Evolutionary conservation across 2,888 invertebrate genomes (phyloP), one percentile per base, ranked within the genome.

Genomic region (Ischnus inquisitorius): DNA sequence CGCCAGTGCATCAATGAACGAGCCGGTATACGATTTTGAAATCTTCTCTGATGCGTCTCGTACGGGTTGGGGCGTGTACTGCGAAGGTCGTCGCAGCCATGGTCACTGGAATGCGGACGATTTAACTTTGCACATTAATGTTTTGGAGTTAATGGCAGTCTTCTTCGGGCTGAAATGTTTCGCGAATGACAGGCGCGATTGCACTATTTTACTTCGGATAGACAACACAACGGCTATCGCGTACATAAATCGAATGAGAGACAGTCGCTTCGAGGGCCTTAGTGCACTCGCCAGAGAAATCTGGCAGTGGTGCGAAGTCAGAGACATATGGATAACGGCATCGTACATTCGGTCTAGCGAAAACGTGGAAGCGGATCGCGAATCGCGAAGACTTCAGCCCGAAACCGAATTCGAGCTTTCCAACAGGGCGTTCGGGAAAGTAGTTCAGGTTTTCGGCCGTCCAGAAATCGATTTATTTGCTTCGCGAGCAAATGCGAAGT

Each of bases 181-280:
- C 8, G 51, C 51, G 16, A 8, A 51, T 1, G 51, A 78, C 8
- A 48, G 67, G 0, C 5, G 8, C 3, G 4, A 79, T 69, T 43
- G 62, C n/a, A 71, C 81, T 22, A 79, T 86, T 10, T 28, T 86
- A 3, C 76, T 86, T 10, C 34, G 82, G 10, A 83, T 87, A n/a
- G 86, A 86, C 19, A 86, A 87, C 25, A 86, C 79, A 1, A 85
- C 84, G 0, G 82, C 79, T 6, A 79, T 79, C 1, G 6, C 83
- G 1, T 83, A 80, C 28, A 79, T 80, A 0, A 80, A 64, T 14
- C 46, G 8, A 16, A 51, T 51, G 51, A 5, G 19, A 16, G 51
- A 10, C 19, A 60, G 8, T 14, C 74, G 34, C 2, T 60, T 43
- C 34, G 51, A 51, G 10, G 10, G 19, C 22, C 10, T 28, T n/a